Conservation (phyloP, 2,888 invertebrate species). For the Netelia inedita region DNA sequence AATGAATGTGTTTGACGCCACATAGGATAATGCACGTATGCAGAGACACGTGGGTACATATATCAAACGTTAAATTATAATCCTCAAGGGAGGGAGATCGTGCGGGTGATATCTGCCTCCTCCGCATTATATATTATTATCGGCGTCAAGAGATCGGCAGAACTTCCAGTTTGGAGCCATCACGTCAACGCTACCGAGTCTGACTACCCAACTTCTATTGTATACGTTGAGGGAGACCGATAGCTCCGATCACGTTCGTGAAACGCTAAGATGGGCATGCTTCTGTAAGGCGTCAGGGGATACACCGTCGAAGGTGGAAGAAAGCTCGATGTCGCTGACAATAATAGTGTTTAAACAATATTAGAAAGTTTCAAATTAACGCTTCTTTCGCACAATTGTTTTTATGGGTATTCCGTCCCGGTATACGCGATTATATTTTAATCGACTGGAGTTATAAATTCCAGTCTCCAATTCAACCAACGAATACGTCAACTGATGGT, state of each 20-base stretch:
- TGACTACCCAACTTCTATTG: neutral
- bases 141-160: constrained; percentile 18
- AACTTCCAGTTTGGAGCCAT: constrained; percentile 38
- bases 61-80: constrained; percentile 66
- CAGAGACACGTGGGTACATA: constrained; percentile 51
- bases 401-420: neutral
- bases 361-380: constrained; percentile 3
- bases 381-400: neutral
- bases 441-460: too few relatives aligned
- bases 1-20: constrained; percentile 43
- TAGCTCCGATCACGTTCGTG: constrained; percentile 45
- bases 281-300: neutral
- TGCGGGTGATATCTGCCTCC: constrained; percentile 35
- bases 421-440: too few relatives aligned
- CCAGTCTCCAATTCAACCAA: too few relatives aligned
- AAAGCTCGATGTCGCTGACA: neutral
- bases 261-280: neutral
- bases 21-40: constrained; percentile 52
- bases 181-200: constrained; percentile 23
- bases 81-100: constrained; percentile 40
- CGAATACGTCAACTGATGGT: too few relatives aligned
- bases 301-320: neutral
- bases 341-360: neutral
- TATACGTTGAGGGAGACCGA: constrained; percentile 5
- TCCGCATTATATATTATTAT: constrained; percentile 59